These are phyloP conservation scores for Scaptomyza tumidula DNA, from an alignment of 2,888 invertebrate species.

Conservation along the genomic window DNA sequence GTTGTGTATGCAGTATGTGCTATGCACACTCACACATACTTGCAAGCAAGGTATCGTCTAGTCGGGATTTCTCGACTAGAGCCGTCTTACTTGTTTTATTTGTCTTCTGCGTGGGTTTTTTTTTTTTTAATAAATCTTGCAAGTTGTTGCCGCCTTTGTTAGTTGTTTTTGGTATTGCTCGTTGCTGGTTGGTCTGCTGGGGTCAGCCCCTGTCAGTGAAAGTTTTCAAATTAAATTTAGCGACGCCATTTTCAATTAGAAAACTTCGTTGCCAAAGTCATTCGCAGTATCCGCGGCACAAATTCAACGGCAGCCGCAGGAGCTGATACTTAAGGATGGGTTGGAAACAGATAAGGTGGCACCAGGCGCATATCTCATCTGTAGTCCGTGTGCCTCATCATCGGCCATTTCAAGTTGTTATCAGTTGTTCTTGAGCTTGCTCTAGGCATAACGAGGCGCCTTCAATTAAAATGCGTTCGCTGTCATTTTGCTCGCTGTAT, in stretches of 20 bases:
- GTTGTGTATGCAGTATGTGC: too few species aligned
- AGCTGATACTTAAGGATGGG: slow-evolving; percentile 6
- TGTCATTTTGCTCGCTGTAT: slow-evolving; percentile 80
- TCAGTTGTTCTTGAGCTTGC: slow-evolving; percentile 28
- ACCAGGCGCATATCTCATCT: slow-evolving; percentile 21
- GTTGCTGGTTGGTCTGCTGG: slow-evolving; percentile 16
- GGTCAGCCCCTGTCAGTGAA: slow-evolving; percentile 73
- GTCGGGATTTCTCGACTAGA: too few species aligned
- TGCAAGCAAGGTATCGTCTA: too few species aligned
- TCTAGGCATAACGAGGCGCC: slow-evolving; percentile 14
- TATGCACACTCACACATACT: too few species aligned
- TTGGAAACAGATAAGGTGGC: neutral
- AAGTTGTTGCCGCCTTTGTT: slow-evolving; percentile 50
- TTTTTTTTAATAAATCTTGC: slow-evolving; percentile 51
- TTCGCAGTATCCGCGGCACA: slow-evolving; percentile 39
- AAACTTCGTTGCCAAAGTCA: slow-evolving; percentile 71
- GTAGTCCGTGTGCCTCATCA: slow-evolving; percentile 60
- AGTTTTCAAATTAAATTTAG: slow-evolving; percentile 79
- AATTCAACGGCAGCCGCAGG: slow-evolving; percentile 39
- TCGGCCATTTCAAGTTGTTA: slow-evolving; percentile 53
- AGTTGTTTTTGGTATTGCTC: slow-evolving; percentile 3
- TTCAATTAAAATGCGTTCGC: slow-evolving; percentile 80
- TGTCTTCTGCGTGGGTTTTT: slow-evolving; percentile 8
- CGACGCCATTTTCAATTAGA: slow-evolving; percentile 80
- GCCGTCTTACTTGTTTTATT: too few species aligned